Percentiles rank a stretch among this genome's conserved stretches.
These are phyloP conservation scores for Dione vanillae DNA, from an alignment of 2,888 invertebrate species.

Conservation along the genomic window DNA sequence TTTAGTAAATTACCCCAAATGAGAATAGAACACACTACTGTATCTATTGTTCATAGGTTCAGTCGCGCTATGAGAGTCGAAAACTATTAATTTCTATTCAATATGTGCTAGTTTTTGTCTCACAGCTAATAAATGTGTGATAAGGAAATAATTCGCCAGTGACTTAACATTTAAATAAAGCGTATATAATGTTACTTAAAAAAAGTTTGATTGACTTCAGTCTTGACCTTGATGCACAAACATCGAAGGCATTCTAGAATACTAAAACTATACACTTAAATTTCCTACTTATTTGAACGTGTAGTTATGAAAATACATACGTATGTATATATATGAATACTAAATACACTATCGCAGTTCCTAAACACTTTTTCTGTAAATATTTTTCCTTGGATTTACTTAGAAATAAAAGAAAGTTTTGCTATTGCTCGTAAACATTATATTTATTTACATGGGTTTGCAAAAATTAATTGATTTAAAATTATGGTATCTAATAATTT, in stretches of 20 bases:
- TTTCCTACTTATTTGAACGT: not conserved
- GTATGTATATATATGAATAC: no score
- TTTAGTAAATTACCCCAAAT: not conserved
- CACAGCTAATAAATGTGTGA: slow-evolving; percentile 11
- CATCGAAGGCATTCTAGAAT: slow-evolving; percentile 27
- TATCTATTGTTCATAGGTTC: not conserved
- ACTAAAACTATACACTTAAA: slow-evolving; percentile 8
- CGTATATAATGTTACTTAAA: slow-evolving; percentile 25
- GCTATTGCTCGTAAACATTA: no score
- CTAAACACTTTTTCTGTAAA: no score
- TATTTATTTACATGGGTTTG: no score
- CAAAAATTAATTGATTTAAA: no score
- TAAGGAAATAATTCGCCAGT: slow-evolving; percentile 26
- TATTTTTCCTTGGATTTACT: no score
- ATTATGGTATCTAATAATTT: no score
- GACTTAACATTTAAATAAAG: slow-evolving; percentile 19
- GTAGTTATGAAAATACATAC: no score
- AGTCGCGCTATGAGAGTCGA: no score
- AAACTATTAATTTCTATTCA: no score
- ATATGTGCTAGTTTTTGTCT: not conserved
- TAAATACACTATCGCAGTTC: no score
- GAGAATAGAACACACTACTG: not conserved
- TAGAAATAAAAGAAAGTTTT: no score
- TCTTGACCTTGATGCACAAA: slow-evolving; percentile 26
- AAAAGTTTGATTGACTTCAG: slow-evolving; percentile 24